Percentiles rank a stretch among this genome's conserved stretches.
These are phyloP conservation scores for Rhizomys pruinosus DNA, from an alignment of 2,113 vertebrate species.

Conservation along the genomic window DNA sequence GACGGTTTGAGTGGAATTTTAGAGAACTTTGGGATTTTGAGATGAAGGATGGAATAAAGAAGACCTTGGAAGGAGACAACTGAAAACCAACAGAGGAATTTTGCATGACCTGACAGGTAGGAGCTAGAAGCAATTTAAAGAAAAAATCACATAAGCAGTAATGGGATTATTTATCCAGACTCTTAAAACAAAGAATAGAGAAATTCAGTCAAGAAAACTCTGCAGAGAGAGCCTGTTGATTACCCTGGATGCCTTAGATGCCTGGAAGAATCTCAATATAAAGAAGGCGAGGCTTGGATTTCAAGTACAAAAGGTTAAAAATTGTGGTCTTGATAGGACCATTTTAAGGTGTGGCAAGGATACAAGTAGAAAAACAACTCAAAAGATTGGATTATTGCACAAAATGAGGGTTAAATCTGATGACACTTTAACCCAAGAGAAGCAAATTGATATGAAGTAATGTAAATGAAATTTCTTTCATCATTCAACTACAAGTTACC, in stretches of 20 bases:
- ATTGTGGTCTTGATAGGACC: background rate
- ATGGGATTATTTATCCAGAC: background rate
- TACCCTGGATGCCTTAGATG: background rate
- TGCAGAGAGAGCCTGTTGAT: background rate
- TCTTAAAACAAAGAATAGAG: background rate
- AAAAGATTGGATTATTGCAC: background rate
- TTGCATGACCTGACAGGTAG: background rate
- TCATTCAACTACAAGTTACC: background rate
- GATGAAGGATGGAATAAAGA: background rate
- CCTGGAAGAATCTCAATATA: constrained; percentile 20
- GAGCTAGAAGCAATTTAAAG: background rate
- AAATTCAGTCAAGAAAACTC: constrained; percentile 41
- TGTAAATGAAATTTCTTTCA: constrained; percentile 28
- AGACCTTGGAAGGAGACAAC: background rate
- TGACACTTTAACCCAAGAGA: background rate
- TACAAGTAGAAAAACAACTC: background rate
- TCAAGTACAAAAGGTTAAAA: background rate
- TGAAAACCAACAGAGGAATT: background rate
- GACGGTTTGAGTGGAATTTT: background rate
- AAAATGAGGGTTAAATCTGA: background rate
- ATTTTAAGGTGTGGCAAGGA: background rate
- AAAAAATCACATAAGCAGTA: background rate
- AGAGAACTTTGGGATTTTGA: constrained; percentile 19
- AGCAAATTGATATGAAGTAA: constrained; percentile 3
- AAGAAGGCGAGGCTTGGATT: constrained; percentile 9